Base-by-base conservation (phyloP, 1,140 invertebrate species). In the Dryas iulia region DNA sequence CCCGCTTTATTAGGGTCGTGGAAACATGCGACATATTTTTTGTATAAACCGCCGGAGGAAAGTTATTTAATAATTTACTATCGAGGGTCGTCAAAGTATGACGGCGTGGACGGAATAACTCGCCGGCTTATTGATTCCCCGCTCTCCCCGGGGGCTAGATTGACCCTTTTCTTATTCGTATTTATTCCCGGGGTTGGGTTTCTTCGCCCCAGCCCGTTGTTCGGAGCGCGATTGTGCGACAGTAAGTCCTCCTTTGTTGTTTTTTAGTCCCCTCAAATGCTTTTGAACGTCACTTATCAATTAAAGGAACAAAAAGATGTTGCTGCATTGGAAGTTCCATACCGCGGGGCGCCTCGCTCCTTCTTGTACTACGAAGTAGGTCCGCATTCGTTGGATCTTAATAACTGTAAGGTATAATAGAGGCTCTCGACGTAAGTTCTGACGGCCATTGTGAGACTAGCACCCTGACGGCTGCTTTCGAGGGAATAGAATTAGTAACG, bases 161-260 rank as follows among this genome's bases (percentile, higher is more conserved):
- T 66, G 65, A 66, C 65, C 65, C 65, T 66, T 59, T 65, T 54
- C 64, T 59, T 35, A 57, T 57, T 26, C 33, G 21, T 35, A 54
- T 35, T 35, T 56, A 33, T 56, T 26, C 65, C 65, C 67, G 54
- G 56, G 54, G 66, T 68, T 63, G 57, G 52, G 59, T 64, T 56
- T 66, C 69, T 63, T 70, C 59, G 56, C 64, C 69, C 67, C 64
- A 57, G 57, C 30, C 14, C 68, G 67, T 69, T 69, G 71, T 73
- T 73, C 47, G 66, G 58, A 59, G 59, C 57, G 56, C 67, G 64
- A 76, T 73, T 73, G 74, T 59, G 66, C 74, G 74, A 73, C 69
- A 71, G 56, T 76, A 76, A 76, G 74, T 71, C 66, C 62, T 52
- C 66, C 60, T 66, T 76, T 74, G 72, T 76, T 66, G 66, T 66